Evolutionary conservation across 2,797 vertebrate genomes (phyloP), one percentile per base, ranked within the genome.

Genomic region (Peromyscus attwateri): DNA sequence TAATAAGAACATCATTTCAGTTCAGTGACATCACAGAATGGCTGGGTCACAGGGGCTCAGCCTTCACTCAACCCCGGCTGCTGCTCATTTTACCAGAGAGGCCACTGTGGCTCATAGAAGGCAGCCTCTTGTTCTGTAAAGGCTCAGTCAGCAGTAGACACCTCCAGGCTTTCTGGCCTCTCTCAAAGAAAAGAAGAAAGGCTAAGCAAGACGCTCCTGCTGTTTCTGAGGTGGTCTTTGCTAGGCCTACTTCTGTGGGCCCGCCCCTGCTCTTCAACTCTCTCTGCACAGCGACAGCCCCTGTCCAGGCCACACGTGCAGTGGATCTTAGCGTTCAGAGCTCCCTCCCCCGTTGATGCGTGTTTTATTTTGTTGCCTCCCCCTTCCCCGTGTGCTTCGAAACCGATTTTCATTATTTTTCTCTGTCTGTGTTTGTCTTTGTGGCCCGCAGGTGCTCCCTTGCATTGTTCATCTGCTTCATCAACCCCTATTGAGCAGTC

Each of bases 381-480:
- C 64, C 64, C 97, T 80, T 97, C 98, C 95, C 92, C 40, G 60
- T 98, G 98, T 99, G 98, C 98, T 98, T 95, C 98, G 87, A 97
- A 94, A 98, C 89, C 87, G 96, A 97, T 97, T 97, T 98, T 97
- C 96, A 97, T 97, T 95, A 90, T 98, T 99, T 99, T 97, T 98
- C 91, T 96, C 97, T 97, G 97, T 98, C 98, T 99, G 98, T 99
- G 99, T 98, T 99, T 98, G 98, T 99, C 98, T 99, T 98, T 99
- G 99, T 99, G 99, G 99, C 99, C 98, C 99, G 98, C 99, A 99
- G 99, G 99, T 99, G 99, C 99, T 98, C 99, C 99, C 98, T 98
- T 99, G 98, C 99, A 99, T 99, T 99, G 99, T 98, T 99, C 99
- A 98, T 99, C 99, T 95, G 99, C 99, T 97, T 99, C 99, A 98